Evolutionary conservation across 2,888 invertebrate species (phyloP), one percentile per base, ranked within the genome.

Genomic region (Heliconius sara): DNA sequence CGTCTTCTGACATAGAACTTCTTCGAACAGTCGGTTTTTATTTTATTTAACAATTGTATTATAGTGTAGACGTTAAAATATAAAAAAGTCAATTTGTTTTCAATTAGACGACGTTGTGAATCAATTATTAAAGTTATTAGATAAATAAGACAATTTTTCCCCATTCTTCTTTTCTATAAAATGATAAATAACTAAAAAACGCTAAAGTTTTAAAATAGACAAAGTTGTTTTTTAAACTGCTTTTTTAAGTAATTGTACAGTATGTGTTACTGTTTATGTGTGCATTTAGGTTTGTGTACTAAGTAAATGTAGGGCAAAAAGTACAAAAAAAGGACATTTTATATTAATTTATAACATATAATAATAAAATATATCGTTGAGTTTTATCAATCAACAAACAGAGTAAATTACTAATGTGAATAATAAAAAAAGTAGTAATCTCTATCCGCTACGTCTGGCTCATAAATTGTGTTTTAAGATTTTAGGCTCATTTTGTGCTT

Each of bases 41-140:
- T 68, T 39, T 39, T 43, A 25, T 25, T 52, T 7, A 30, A 27
- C 7, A 52, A 34, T 57, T 39, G 70, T 77, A 67, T 30, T 30
- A 27, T 74, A 80, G 47, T 60, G 60, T 77, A 71, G 63, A 60
- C 27, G 39, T 65, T 47, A 72, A 66, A 39, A 63, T 67, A 66
- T 79, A 60, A 70, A 67, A 52, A 66, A 13, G 81, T 81, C 79
- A 81, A 81, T 81, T 79, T 65, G 39, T 74, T 77, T 60, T 79
- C 75, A 71, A 80, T 78, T 78, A 78, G 16, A 67, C 52, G 30
- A 76, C 70, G 43, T 65, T 68, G 30, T 63, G 65, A 75, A 81
- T 78, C 66, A 67, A 73, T 81, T 81, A 67, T 60, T 65, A 80
- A 70, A 65, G 57, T 52, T 47, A 30, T 47, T 34, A 76, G 68